Base-by-base conservation (phyloP, 2,113 vertebrate species). In the Varanus salvator region DNA sequence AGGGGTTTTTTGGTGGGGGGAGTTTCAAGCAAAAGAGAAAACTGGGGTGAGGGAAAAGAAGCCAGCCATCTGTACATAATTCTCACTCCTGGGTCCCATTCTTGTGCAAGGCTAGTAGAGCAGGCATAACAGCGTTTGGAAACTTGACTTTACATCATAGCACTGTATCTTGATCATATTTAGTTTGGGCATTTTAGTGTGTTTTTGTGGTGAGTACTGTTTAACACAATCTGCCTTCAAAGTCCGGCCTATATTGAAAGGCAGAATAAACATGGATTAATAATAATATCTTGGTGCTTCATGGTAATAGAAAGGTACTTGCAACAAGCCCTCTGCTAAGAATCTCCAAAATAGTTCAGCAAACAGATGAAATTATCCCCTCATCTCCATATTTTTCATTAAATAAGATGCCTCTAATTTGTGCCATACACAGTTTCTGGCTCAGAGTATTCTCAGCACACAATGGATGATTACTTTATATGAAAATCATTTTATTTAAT, bases 401-500 rank as follows among this genome's bases (percentile, higher is more conserved):
- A 71, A 86, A 17, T 64, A 31, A 77, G 66, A 27, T 34, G 44
- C 23, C 29, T 83, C 52, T 83, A 88, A 90, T 77, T 71, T 78
- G 52, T 60, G 75, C 50, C 44, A 44, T 31, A 88, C 66, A 27
- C 17, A 72, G 44, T 85, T 83, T 76, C 60, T 90, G 34, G 78
- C 31, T 78, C 31, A 81, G 44, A 76, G n/a, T 76, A 71, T 86
- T n/a, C 80, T 83, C 64, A 77, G 71, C 52, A 80, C 48, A 72
- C 38, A 76, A 25, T n/a, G 29, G 52, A n/a, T 88, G 83, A 86
- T 72, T 88, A 83, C 60, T 77, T 88, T 60, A 78, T 48, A 25
- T 83, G 72, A 66, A 86, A 78, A 81, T 29, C 50, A 31, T 88
- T 75, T 85, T 90, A 78, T 86, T 88, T 90, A 90, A 86, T 78